phyloP scores from a whole-genome alignment of 2,113 vertebrate species.

The Trogon surrucura region DNA sequence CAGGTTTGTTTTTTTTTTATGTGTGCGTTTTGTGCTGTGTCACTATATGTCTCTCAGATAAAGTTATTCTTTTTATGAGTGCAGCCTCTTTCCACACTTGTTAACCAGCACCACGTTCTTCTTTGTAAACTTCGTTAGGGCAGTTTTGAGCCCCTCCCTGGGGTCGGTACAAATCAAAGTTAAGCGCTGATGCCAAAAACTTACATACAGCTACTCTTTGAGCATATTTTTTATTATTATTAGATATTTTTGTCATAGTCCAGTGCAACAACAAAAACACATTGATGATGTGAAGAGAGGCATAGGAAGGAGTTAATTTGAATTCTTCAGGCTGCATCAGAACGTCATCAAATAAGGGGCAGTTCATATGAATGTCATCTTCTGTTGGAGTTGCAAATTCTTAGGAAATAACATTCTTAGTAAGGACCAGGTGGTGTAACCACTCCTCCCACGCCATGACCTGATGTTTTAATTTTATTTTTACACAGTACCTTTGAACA shows the following conservation, averaged over 20 bases:
- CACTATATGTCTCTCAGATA: background rate
- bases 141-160: background rate
- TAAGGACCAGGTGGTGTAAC: background rate
- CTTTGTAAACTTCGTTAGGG: background rate
- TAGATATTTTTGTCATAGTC: background rate
- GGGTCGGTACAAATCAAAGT: background rate
- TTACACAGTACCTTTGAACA: background rate
- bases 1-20: background rate
- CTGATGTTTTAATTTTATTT: conserved; percentile 16
- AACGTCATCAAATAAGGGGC: background rate
- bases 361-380: background rate
- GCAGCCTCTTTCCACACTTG: background rate
- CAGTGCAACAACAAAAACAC: background rate
- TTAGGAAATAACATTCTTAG: background rate
- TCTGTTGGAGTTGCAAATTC: background rate
- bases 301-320: background rate
- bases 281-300: background rate
- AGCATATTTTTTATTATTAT: background rate
- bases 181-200: background rate
- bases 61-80: background rate
- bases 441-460: background rate
- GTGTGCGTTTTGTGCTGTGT: background rate
- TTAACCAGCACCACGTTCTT: background rate
- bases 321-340: background rate
- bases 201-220: background rate